A percentile compares a stretch with the other conserved stretches of the same genome.
phyloP scores from a whole-genome alignment of 2,113 vertebrate genomes.

The Zootoca vivipara region DNA sequence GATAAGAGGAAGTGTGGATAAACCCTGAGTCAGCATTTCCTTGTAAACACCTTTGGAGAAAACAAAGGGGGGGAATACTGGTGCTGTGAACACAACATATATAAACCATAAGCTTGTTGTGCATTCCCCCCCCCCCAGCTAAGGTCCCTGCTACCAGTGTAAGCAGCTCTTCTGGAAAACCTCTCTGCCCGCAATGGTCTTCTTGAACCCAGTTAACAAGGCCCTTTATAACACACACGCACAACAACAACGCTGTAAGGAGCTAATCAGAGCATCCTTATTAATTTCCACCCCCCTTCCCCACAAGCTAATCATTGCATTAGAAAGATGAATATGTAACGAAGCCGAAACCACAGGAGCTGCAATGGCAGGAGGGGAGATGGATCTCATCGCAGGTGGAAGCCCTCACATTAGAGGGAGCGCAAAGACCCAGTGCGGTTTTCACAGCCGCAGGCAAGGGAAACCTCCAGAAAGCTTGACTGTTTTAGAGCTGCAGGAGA shows the following conservation, averaged over 20 bases:
- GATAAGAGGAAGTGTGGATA: too few relatives aligned
- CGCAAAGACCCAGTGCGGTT: constrained; percentile 64
- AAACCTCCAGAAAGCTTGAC: constrained; percentile 70
- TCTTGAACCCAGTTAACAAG: constrained; percentile 60
- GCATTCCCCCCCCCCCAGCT: not conserved
- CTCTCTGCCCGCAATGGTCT: constrained; percentile 42
- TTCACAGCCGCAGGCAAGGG: constrained; percentile 66
- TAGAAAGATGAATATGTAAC: constrained; percentile 79
- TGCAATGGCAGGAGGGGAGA: constrained; percentile 66
- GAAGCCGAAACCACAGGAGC: constrained; percentile 75
- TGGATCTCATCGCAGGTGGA: constrained; percentile 66
- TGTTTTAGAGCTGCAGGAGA: constrained; percentile 64
- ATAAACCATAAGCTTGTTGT: not conserved
- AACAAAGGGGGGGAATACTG: not conserved
- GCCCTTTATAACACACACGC: constrained; percentile 37
- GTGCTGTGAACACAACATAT: not conserved
- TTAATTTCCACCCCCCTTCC: constrained; percentile 65
- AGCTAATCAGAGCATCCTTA: constrained; percentile 77
- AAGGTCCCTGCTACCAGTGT: not conserved
- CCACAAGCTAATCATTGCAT: constrained; percentile 78
- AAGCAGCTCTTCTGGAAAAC: constrained; percentile 29
- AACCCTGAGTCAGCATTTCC: not conserved
- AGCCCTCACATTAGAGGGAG: constrained; percentile 70
- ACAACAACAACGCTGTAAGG: constrained; percentile 60
- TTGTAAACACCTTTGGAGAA: not conserved